These are phyloP conservation scores for Drosophila rufa DNA, from an alignment of 1,140 invertebrate genomes.

Conservation along the genomic window DNA sequence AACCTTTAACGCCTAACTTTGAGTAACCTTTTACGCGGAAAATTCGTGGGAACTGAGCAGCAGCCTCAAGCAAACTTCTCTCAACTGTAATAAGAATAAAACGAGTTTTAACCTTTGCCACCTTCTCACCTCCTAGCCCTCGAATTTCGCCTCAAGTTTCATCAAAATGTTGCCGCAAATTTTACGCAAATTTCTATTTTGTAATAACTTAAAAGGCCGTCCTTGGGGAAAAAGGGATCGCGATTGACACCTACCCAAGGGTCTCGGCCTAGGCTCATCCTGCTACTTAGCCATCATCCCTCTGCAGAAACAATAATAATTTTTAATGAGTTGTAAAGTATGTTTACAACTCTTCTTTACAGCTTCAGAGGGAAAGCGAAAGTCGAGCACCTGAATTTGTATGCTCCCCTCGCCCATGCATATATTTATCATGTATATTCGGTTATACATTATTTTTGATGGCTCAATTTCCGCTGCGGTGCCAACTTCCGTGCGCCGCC, in stretches of 20 bases:
- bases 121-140: conserved; percentile 1
- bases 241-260: conserved; percentile 30
- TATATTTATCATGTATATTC: conserved; percentile 46
- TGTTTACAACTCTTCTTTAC: conserved; percentile 53
- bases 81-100: conserved; percentile 49
- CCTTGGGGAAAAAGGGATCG: conserved; percentile 22
- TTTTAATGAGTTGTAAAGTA: conserved; percentile 78
- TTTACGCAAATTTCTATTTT: conserved; percentile 49
- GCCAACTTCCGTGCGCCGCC: conserved; percentile 68
- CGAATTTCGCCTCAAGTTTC: conserved; percentile 36
- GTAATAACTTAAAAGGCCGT: conserved; percentile 48
- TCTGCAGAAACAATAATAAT: conserved; percentile 62
- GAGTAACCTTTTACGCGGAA: conserved; percentile 47
- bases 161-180: conserved; percentile 51
- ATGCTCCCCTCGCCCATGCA: conserved; percentile 20
- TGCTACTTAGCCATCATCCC: conserved; percentile 30
- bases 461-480: conserved; percentile 75
- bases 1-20: conserved; percentile 55
- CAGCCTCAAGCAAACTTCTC: conserved; percentile 50
- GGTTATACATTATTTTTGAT: conserved; percentile 69
- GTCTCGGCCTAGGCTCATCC: conserved; percentile 12
- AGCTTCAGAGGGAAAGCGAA: conserved; percentile 22
- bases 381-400: conserved; percentile 56
- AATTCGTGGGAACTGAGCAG: conserved; percentile 38
- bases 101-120: conserved; percentile 52